These are phyloP conservation scores for Pseudanteris insignis DNA, from an alignment of 2,888 invertebrate species.

Conservation along the genomic window DNA sequence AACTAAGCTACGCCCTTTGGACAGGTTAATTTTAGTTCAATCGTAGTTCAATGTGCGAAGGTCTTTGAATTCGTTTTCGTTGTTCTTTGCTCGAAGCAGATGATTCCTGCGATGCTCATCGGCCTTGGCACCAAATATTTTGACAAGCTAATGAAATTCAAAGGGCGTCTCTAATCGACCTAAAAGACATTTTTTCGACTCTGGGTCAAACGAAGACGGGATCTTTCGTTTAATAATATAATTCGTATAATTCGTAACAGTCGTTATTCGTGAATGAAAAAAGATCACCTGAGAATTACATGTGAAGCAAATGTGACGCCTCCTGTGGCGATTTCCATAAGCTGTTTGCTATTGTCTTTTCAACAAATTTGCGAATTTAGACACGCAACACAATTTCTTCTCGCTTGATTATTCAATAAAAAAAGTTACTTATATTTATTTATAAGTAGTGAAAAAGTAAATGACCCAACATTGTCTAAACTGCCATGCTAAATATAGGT, in stretches of 20 bases:
- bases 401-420: too few relatives aligned
- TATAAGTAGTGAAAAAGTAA: too few relatives aligned
- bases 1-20: too few relatives aligned
- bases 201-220: slow-evolving; percentile 26
- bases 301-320: neutral
- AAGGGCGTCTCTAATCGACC: slow-evolving; percentile 33
- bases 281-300: neutral
- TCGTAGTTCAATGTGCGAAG: too few relatives aligned
- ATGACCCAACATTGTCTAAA: too few relatives aligned
- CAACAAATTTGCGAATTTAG: too few relatives aligned
- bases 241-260: slow-evolving; percentile 4
- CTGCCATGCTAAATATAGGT: too few relatives aligned
- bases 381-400: too few relatives aligned
- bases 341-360: slow-evolving; percentile 3
- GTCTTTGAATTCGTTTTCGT: slow-evolving; percentile 8
- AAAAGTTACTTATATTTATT: too few relatives aligned
- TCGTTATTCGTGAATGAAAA: slow-evolving; percentile 12
- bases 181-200: slow-evolving; percentile 16
- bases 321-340: slow-evolving; percentile 11
- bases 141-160: slow-evolving; percentile 43
- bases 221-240: slow-evolving; percentile 24
- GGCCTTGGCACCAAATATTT: slow-evolving; percentile 44
- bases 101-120: slow-evolving; percentile 7
- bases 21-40: too few relatives aligned
- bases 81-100: slow-evolving; percentile 1